Evolutionary conservation across 2,113 vertebrate genomes (phyloP), one percentile per base, ranked within the genome.

Genomic region (Meriones unguiculatus): DNA sequence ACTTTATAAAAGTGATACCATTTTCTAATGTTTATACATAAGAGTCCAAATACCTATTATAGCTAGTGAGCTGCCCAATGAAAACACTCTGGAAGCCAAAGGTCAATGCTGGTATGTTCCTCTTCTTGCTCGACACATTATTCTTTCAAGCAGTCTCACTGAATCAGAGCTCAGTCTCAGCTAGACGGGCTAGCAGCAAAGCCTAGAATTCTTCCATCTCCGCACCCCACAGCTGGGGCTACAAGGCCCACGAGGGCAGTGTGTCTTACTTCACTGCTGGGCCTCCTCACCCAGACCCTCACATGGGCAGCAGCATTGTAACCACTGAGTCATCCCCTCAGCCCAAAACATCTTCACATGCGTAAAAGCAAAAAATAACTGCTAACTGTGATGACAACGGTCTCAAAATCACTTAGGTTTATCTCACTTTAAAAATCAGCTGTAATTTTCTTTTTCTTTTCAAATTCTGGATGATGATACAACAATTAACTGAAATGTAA

Each of bases 341-440:
- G 15, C 28, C 9, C 93, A 20, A 15, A 75, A 62, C 10, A 92
- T 54, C 62, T 88, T 75, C 62, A 59, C 62, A 95, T 80, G 17
- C 41, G 54, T 94, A 52, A 96, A 91, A 91, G 30, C 25, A 94
- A 96, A 94, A 87, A 11, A 85, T 65, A 87, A 93, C 25, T 77
- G 67, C 46, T 88, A 28, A 57, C n/a, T 32, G 38, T 90, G 14
- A n/a, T 14, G 81, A 46, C 92, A 92, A 88, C 77, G 15, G 80
- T 86, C 95, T 94, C 59, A 92, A 97, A 91, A 85, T 72, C 64
- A 91, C 50, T 85, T 57, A 54, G 20, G 95, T 95, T 95, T 88
- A 94, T 69, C 4, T 81, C 22, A 96, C 13, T 76, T 95, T 92
- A 94, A 93, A 82, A 91, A 35, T 76, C 25, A n/a, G 84, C 32